Conservation (phyloP, 2,797 vertebrate genomes). For the Girardinus metallicus region DNA sequence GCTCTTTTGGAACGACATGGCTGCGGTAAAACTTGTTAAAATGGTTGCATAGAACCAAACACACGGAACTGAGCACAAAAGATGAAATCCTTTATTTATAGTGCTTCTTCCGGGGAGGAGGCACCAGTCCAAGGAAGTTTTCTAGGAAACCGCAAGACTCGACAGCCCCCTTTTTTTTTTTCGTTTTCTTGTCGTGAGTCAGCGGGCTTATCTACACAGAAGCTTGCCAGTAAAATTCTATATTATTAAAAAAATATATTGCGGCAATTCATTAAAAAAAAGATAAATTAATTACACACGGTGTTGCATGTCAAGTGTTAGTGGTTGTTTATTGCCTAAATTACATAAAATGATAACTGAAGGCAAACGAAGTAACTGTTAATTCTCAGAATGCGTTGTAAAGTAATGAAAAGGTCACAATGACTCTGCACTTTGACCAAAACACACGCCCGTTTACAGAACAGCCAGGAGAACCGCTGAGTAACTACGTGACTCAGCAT, state of each 20-base stretch:
- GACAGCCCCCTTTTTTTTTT: neutral
- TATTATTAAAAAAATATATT: neutral
- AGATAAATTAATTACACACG: neutral
- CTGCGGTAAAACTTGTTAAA: neutral
- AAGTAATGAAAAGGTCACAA: neutral
- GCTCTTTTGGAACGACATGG: neutral
- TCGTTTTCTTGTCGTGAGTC: neutral
- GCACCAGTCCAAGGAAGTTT: neutral
- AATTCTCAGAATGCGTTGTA: neutral
- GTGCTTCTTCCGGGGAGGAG: neutral
- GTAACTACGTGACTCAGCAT: neutral
- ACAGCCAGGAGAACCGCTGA: neutral
- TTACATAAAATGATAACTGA: neutral
- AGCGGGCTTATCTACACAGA: neutral
- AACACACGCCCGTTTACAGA: neutral
- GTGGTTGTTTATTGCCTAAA: neutral
- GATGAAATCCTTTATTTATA: neutral
- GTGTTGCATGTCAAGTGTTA: neutral
- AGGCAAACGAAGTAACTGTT: neutral
- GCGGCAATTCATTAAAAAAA: neutral
- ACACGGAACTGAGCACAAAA: neutral
- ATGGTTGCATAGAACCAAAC: neutral
- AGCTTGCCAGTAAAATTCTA: neutral
- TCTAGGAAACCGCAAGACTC: neutral
- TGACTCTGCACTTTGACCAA: conserved; percentile 8